phyloP scores from a whole-genome alignment of 2,888 invertebrate genomes.

The Latrodectus hesperus region DNA sequence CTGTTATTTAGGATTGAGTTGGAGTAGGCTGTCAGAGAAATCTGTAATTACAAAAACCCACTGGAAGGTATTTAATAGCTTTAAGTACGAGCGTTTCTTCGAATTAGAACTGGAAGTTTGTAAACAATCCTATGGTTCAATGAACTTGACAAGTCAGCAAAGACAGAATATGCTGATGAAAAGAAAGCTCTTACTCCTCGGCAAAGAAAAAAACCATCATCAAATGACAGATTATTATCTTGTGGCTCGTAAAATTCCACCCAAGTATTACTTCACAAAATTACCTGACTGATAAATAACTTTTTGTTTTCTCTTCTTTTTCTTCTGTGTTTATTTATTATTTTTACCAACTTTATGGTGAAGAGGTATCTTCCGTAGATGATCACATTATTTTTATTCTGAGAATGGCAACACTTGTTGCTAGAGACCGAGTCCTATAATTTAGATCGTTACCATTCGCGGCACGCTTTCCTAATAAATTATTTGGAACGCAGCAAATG shows the following conservation, averaged over 20 bases:
- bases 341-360: neutral
- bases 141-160: constrained; percentile 9
- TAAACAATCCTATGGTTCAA: neutral
- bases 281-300: neutral
- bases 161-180: neutral
- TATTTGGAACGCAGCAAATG: neutral
- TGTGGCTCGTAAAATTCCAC: neutral
- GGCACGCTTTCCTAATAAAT: neutral
- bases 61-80: too few relatives aligned
- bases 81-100: neutral
- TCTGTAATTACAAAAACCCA: too few relatives aligned
- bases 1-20: too few relatives aligned
- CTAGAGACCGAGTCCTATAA: neutral
- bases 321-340: neutral
- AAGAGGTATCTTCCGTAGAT: neutral
- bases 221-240: constrained; percentile 3
- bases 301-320: neutral
- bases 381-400: neutral
- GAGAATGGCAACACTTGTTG: neutral
- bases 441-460: neutral
- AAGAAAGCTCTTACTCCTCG: neutral
- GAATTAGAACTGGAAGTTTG: neutral
- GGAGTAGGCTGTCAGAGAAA: too few relatives aligned
- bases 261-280: neutral
- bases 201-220: neutral